Conservation (phyloP, 92 coral and sea anemone genomes). For the Phenganax marumi region DNA sequence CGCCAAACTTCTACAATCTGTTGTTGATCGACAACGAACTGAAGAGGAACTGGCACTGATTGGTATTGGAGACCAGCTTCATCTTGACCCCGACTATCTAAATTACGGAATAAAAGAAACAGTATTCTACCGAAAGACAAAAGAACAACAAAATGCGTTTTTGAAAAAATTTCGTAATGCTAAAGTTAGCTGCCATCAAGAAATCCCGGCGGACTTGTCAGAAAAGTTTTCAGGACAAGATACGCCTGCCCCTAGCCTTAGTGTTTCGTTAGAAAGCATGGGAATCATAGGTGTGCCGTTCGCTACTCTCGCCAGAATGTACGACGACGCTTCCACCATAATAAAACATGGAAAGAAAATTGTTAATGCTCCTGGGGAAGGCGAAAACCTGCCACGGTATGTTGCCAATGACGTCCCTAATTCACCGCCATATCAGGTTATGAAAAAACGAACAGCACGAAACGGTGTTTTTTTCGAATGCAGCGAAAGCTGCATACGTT, state of each 20-base stretch:
- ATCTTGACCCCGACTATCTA: slow-evolving; percentile 14
- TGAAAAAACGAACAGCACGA: not conserved
- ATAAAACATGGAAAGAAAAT: slow-evolving; percentile 17
- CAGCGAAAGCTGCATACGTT: slow-evolving; percentile 27
- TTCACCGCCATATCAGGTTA: slow-evolving; percentile 28
- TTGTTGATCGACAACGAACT: slow-evolving; percentile 48
- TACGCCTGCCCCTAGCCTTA: not conserved
- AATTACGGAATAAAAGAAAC: slow-evolving; percentile 21
- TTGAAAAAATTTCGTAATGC: slow-evolving; percentile 26
- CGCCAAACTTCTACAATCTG: not conserved
- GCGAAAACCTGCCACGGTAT: slow-evolving; percentile 26
- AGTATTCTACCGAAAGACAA: slow-evolving; percentile 38
- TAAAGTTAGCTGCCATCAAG: too few species aligned
- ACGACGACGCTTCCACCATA: slow-evolving; percentile 12
- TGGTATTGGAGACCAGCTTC: slow-evolving; percentile 42
- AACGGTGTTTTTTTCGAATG: slow-evolving; percentile 25
- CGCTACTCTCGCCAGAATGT: slow-evolving; percentile 17
- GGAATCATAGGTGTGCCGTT: slow-evolving; percentile 51
- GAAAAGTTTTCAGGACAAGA: not conserved
- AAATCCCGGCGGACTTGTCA: not conserved
- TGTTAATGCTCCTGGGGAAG: slow-evolving; percentile 46
- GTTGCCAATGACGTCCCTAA: slow-evolving; percentile 43
- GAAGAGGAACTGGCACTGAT: slow-evolving; percentile 49
- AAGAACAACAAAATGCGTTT: slow-evolving; percentile 39
- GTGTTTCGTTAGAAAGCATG: slow-evolving; percentile 41